These are phyloP conservation scores for Spilogale gracilis DNA, from an alignment of 2,113 vertebrate genomes.

Conservation along the genomic window DNA sequence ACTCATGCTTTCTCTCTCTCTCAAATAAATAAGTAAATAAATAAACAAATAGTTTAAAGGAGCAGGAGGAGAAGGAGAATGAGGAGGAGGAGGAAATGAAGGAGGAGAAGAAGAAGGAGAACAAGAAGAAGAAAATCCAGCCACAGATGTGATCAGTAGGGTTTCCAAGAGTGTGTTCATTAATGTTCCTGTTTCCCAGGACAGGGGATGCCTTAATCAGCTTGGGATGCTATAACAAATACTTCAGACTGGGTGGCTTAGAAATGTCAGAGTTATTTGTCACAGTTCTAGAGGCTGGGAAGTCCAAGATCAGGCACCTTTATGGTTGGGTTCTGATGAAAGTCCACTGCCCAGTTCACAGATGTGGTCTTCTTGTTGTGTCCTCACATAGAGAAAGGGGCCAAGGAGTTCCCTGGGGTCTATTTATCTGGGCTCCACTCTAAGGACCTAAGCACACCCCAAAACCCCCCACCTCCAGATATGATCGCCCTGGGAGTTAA, in stretches of 20 bases:
- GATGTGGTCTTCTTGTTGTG: not conserved
- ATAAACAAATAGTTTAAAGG: not conserved
- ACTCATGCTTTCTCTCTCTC: not conserved
- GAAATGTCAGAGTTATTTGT: not conserved
- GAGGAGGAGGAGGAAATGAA: too few species aligned
- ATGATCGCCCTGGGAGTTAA: not conserved
- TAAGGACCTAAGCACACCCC: not conserved
- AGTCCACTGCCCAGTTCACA: not conserved
- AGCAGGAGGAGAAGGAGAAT: not conserved
- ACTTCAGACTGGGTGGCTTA: not conserved
- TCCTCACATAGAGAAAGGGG: too few species aligned
- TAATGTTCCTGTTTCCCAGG: not conserved
- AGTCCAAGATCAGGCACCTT: not conserved
- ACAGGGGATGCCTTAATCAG: too few species aligned
- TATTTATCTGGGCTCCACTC: not conserved
- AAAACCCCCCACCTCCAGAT: not conserved
- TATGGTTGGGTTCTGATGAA: not conserved
- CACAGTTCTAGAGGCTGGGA: not conserved
- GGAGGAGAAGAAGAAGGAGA: not conserved
- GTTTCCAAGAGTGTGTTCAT: rapidly evolving
- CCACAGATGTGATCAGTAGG: not conserved
- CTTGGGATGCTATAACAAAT: not conserved
- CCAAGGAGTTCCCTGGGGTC: not conserved
- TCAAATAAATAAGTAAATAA: not conserved
- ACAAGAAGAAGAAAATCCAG: not conserved